phyloP scores from a whole-genome alignment of 2,113 vertebrate species.

The Pelecanus crispus region DNA sequence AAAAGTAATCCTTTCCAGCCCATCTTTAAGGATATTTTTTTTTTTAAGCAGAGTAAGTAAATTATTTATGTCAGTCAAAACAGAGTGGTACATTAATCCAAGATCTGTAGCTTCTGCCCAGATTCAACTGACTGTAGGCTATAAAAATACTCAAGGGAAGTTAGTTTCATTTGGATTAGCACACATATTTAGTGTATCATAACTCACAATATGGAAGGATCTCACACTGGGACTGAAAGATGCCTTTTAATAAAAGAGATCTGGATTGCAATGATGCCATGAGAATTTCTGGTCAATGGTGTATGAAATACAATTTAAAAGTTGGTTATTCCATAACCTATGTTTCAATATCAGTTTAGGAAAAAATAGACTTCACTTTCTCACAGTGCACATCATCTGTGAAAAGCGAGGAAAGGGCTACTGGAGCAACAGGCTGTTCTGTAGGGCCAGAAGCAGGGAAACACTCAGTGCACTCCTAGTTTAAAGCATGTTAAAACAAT shows the following conservation, averaged over 20 bases:
- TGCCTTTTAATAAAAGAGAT: slow-evolving; percentile 57
- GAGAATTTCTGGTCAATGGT: slow-evolving; percentile 51
- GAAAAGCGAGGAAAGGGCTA: background rate
- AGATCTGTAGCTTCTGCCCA: slow-evolving; percentile 40
- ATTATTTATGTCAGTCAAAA: slow-evolving; percentile 64
- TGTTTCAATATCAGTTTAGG: slow-evolving; percentile 3
- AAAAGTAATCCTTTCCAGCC: background rate
- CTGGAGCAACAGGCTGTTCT: background rate
- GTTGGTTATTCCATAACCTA: slow-evolving; percentile 36
- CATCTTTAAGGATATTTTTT: slow-evolving; percentile 35
- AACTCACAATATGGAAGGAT: slow-evolving; percentile 25
- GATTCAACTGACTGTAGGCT: slow-evolving; percentile 20
- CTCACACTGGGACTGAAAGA: slow-evolving; percentile 24
- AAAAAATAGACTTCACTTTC: background rate
- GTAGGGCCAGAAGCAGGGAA: background rate
- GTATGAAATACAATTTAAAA: slow-evolving; percentile 56
- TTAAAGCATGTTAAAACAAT: background rate
- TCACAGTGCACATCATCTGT: background rate
- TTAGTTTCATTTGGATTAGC: slow-evolving; percentile 61
- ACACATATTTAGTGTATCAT: slow-evolving; percentile 47
- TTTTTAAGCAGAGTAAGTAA: slow-evolving; percentile 35
- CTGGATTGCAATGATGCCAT: slow-evolving; percentile 43
- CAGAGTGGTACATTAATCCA: slow-evolving; percentile 8
- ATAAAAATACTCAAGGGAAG: slow-evolving; percentile 47
- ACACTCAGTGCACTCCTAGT: background rate